Evolutionary conservation across 2,888 invertebrate genomes (phyloP).

Genomic region (Clanis bilineata): DNA sequence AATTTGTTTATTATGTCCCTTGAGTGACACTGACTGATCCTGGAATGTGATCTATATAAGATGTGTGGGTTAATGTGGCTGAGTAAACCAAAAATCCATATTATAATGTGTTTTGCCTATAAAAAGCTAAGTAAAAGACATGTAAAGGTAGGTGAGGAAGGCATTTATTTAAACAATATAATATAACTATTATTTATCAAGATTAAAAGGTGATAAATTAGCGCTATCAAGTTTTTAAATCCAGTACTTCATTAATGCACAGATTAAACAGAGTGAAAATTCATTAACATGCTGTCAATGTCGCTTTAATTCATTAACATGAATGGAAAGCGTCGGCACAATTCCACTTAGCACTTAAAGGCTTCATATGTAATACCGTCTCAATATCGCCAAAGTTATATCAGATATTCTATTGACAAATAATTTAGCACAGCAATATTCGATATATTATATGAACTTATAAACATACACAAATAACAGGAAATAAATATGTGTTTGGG

Average conservation of each 20-base stretch:
- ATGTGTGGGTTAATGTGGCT: too few species aligned
- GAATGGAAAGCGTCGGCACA: not conserved
- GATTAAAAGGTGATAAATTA: not conserved
- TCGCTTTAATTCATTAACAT: not conserved
- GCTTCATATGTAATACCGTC: too few species aligned
- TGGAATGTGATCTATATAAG: too few species aligned
- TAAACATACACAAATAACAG: not conserved
- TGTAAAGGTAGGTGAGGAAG: too few species aligned
- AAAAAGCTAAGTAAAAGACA: too few species aligned
- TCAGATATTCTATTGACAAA: not conserved
- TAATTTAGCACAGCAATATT: not conserved
- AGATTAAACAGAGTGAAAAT: not conserved
- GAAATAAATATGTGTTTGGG: too few species aligned
- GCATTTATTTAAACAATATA: too few species aligned
- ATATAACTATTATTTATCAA: too few species aligned
- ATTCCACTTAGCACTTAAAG: not conserved
- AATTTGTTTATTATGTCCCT: too few species aligned
- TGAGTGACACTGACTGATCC: too few species aligned
- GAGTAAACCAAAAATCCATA: too few species aligned
- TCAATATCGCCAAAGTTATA: not conserved
- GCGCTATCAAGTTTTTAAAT: not conserved
- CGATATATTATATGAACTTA: not conserved
- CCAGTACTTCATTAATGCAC: not conserved
- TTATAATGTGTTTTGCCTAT: too few species aligned
- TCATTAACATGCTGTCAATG: not conserved